Base-by-base conservation (phyloP, 1,140 invertebrate species). In the Scylla paramamosain region DNA sequence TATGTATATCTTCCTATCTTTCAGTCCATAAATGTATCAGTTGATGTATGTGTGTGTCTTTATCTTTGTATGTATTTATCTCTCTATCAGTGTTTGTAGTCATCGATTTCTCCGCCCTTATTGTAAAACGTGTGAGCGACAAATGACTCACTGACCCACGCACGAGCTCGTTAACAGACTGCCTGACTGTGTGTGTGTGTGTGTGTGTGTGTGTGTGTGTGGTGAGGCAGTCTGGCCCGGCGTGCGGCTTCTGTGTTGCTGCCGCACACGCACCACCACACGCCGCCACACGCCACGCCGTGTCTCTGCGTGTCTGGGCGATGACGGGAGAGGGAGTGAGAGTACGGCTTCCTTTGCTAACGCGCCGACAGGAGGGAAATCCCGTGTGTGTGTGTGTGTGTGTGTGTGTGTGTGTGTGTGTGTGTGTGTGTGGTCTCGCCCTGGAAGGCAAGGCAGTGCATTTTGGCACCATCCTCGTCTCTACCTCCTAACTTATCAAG, bases 361-460 rank as follows among this genome's bases (percentile, higher is more conserved):
- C 52, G 52, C 52, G 39, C 52, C 52, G 52, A 12, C 52, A 59
- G 86, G 31, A 46, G 31, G 39, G 86, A 16, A 87, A 32, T 46
- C 39, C 31, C 31, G 39, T 87, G 86, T 39, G 39, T 46, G 86
- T 87, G 86, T 87, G 86, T 87, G 86, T 87, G 86, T 16, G 28
- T 91, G 48, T 32, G 45, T 91, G 89, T 59, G 46, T 91, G 28
- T 59, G 25, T 87, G 86, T 87, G 86, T 87, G 86, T 16, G 28
- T 91, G 48, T 32, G 45, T 91, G 89, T 59, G 46, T 91, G 28
- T 59, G 25, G 83, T 84, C 83, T 20, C 3, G 83, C 31, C 39
- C 84, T 87, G 46, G 92, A 52, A 93, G 92, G 25, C 92, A 84
- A 83, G 83, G 92, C 92, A 93, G 84, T 59, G 52, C 10, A 59